Evolutionary conservation across 2,113 vertebrate genomes (phyloP).

Genomic region (Gymnocephalus cernua): DNA sequence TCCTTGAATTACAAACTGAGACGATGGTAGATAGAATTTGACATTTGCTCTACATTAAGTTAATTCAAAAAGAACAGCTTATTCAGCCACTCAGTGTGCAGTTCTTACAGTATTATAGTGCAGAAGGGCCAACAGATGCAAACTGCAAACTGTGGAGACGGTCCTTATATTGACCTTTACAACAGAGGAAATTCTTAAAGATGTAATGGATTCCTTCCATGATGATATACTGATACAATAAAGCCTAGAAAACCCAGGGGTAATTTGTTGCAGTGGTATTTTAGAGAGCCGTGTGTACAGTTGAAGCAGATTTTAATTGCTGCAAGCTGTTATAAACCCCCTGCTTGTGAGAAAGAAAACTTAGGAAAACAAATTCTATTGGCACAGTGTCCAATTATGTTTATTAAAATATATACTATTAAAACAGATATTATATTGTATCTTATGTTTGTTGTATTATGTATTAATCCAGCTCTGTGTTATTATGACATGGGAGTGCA

Average conservation of each 20-base stretch:
- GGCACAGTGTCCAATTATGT: slow-evolving; percentile 21
- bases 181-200: slow-evolving; percentile 25
- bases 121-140: slow-evolving; percentile 1
- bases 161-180: slow-evolving; percentile 37
- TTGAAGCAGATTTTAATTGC: slow-evolving; percentile 27
- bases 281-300: not conserved
- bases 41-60: slow-evolving; percentile 59
- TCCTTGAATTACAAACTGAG: slow-evolving; percentile 61
- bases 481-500: slow-evolving; percentile 1
- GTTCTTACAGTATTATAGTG: slow-evolving; percentile 1
- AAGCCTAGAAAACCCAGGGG: slow-evolving; percentile 13
- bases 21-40: slow-evolving; percentile 51
- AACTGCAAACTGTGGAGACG: slow-evolving; percentile 5
- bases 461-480: slow-evolving; percentile 1
- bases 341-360: slow-evolving; percentile 15
- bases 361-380: slow-evolving; percentile 17
- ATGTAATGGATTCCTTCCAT: slow-evolving; percentile 10
- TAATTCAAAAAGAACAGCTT: slow-evolving; percentile 41
- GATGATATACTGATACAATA: slow-evolving; percentile 32
- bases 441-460: slow-evolving; percentile 1
- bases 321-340: slow-evolving; percentile 6
- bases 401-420: slow-evolving; percentile 25
- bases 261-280: slow-evolving; percentile 33
- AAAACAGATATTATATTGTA: not conserved
- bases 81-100: slow-evolving; percentile 20